Evolutionary conservation across 2,888 invertebrate species (phyloP), one percentile per base, ranked within the genome.

Genomic region (Ashinkailepas kermadecensis): DNA sequence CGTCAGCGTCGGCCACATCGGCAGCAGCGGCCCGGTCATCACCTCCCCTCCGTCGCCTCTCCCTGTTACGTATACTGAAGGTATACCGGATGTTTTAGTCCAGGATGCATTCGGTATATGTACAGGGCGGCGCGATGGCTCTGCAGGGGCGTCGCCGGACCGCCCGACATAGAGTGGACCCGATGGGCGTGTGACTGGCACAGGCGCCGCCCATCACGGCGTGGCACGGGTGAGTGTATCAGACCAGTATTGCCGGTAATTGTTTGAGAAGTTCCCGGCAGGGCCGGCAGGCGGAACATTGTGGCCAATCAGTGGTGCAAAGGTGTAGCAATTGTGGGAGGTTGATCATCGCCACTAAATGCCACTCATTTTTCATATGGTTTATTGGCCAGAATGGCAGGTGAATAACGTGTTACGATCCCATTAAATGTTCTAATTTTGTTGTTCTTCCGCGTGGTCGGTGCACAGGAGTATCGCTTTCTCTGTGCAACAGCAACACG

Each of bases 81-180:
- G 96, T 96, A 96, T 96, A 96, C 96, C 96, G 95, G 95, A 96
- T 93, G 94, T 91, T 84, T 84, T 84, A 92, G 90, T 93, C 95
- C 96, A 96, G 96, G 96, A 96, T 96, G 96, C 96, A 96, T 95
- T 96, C 95, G 95, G 96, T 96, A 96, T 96, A 96, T 96, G 96
- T 96, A 93, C 94, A 95, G 94, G 95, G 94, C 93, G 94, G 93
- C n/a, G 39, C 39, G 39, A 39, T 4, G 39, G 39, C 39, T 39
- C 39, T 4, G 39, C 39, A 39, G 39, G 56, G 59, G 15, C 59
- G 2, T 11, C 59, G 15, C 59, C 59, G 70, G 58, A 67, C 62
- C 56, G 12, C 54, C 12, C 56, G 64, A 62, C 0, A 13, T 15
- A 39, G 54, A 21, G 13, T 13, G 21, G 12, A 59, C 15, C 12